phyloP scores from a whole-genome alignment of 2,113 vertebrate species.

The Equus quagga region DNA sequence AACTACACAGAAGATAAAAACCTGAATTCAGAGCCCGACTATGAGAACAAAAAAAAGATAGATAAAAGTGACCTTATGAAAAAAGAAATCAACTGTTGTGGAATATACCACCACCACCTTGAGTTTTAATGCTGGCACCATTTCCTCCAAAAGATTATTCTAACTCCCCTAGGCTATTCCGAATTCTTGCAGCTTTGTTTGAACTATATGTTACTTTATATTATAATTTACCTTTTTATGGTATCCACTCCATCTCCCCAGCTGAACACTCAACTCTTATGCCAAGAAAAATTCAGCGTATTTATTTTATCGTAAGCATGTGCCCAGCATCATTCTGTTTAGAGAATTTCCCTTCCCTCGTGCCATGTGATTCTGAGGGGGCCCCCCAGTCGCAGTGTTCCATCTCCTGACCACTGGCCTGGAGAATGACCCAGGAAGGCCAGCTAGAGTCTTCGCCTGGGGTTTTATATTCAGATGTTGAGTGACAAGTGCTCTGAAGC shows the following conservation, averaged over 20 bases:
- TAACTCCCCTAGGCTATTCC: neutral
- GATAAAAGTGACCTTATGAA: neutral
- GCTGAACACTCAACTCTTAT: neutral
- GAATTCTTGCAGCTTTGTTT: neutral
- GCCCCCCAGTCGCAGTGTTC: neutral
- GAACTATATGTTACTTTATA: neutral
- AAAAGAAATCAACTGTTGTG: neutral
- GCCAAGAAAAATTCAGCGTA: neutral
- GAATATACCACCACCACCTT: neutral
- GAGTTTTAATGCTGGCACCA: neutral
- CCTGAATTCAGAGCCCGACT: neutral
- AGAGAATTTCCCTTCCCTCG: neutral
- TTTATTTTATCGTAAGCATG: neutral
- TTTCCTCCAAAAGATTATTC: neutral
- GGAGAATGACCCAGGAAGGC: neutral
- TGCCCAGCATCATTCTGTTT: neutral
- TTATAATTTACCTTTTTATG: neutral
- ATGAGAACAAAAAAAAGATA: neutral
- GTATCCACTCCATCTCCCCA: neutral
- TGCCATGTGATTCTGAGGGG: neutral
- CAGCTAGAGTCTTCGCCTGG: neutral
- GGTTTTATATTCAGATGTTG: neutral
- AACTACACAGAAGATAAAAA: neutral
- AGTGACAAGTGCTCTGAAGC: neutral
- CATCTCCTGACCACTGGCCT: neutral